Conservation (phyloP, 2,888 invertebrate genomes). For the Meloe dianella region DNA sequence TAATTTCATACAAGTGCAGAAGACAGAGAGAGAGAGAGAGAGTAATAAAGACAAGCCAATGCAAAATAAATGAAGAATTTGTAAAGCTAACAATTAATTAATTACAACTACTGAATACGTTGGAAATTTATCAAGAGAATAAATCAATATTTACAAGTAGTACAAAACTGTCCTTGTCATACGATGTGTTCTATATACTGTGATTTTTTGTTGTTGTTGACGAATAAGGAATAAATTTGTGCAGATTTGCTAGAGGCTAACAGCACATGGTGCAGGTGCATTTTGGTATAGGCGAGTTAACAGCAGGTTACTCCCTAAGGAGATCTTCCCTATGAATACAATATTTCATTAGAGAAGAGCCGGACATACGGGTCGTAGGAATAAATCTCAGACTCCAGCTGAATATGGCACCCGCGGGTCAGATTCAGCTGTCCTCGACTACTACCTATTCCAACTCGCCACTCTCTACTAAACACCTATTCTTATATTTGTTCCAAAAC, state of each 20-base stretch:
- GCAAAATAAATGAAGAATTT: constrained; percentile 40
- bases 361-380: constrained; percentile 54
- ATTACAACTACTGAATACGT: constrained; percentile 1
- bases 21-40: background rate
- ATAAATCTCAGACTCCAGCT: constrained; percentile 57
- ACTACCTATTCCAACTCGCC: constrained; percentile 40
- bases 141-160: background rate
- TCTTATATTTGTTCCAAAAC: background rate
- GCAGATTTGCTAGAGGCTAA: background rate
- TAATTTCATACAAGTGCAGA: background rate
- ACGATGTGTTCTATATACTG: background rate
- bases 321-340: constrained; percentile 58
- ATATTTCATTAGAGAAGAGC: constrained; percentile 57
- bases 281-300: constrained; percentile 32
- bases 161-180: background rate
- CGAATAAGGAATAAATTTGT: background rate
- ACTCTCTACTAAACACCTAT: constrained; percentile 28
- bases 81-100: constrained; percentile 7
- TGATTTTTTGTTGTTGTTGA: background rate
- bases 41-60: background rate
- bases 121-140: background rate
- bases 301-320: constrained; percentile 49
- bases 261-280: constrained; percentile 33
- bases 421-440: constrained; percentile 56
- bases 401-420: constrained; percentile 58